phyloP scores from a whole-genome alignment of 2,797 vertebrate species.

The Octomys mimax region DNA sequence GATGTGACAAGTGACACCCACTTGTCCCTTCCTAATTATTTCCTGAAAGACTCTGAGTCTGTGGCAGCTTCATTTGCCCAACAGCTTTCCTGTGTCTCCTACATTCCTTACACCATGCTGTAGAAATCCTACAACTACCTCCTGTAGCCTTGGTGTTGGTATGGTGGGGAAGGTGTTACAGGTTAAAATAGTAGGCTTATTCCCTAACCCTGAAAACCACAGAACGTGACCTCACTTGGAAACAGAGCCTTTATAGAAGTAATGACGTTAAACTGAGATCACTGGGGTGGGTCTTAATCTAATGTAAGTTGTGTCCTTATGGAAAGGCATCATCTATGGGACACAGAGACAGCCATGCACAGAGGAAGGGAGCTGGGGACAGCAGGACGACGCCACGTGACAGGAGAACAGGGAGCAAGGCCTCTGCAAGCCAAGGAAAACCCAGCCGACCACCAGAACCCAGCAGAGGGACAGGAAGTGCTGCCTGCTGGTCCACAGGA shows the following conservation, averaged over 20 bases:
- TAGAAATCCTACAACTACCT: background rate
- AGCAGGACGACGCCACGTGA: fast-evolving
- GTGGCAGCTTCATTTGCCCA: background rate
- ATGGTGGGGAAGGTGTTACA: background rate
- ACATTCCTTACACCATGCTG: background rate
- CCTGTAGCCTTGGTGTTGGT: background rate
- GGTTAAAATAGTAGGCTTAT: background rate
- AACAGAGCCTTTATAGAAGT: background rate
- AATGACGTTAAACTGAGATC: background rate
- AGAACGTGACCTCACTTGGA: background rate
- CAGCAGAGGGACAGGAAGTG: background rate
- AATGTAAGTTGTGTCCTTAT: background rate
- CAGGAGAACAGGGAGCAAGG: background rate
- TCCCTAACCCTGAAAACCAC: background rate
- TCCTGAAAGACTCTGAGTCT: background rate
- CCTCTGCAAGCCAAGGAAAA: background rate
- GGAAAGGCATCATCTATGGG: background rate
- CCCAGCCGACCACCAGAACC: background rate
- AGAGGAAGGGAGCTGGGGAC: background rate
- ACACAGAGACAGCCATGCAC: background rate
- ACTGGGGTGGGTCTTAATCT: background rate
- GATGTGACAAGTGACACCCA: background rate
- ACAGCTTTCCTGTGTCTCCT: background rate
- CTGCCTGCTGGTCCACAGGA: background rate
- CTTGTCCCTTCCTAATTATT: background rate